Evolutionary conservation across 2,888 invertebrate species (phyloP), one percentile per base, ranked within the genome.

Genomic region (Protodeltote pygarga): DNA sequence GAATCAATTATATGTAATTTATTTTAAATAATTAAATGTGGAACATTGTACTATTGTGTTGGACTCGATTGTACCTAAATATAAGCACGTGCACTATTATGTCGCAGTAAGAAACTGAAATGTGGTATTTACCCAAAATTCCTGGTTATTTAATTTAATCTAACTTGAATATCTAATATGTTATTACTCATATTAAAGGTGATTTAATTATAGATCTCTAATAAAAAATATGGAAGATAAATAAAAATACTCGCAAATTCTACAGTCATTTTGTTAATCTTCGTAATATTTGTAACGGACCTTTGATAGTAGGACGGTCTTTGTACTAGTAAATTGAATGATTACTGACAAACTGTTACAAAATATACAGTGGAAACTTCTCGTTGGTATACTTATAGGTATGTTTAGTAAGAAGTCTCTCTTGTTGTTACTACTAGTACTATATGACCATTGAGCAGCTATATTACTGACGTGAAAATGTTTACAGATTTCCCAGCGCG

Each of bases 1-100:
- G 35, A 54, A 38, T 45, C 24, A 19, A 49, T 52, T 41, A 41
- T 25, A 47, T 58, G 57, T 46, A 25, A 60, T 58, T 52, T 58
- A 52, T 48, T 62, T 58, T 31, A 48, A 52, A 38, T 21, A 45
- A 47, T 62, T 37, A 1, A 34, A 42, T 32, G 28, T 46, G 16
- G 34, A 34, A 33, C 45, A 57, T 44, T 40, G 51, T 46, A 57
- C 46, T 40, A 39, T 51, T 29, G 35, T 51, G 32, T 41, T 35
- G 46, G 19, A 13, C 39, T 35, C 0, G 37, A 23, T 28, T 29
- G 20, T 25, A 33, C 20, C 19, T 25, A 16, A 5, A 15, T 19
- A 15, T 32, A 11, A 8, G 16, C 27, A 37, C 11, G 20, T 13
- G 25, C 17, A 23, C 21, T 15, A 3, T 19, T 6, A 17, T 15